Evolutionary conservation across 2,797 vertebrate genomes (phyloP).

Genomic region (Sebastes kiyomatsui): DNA sequence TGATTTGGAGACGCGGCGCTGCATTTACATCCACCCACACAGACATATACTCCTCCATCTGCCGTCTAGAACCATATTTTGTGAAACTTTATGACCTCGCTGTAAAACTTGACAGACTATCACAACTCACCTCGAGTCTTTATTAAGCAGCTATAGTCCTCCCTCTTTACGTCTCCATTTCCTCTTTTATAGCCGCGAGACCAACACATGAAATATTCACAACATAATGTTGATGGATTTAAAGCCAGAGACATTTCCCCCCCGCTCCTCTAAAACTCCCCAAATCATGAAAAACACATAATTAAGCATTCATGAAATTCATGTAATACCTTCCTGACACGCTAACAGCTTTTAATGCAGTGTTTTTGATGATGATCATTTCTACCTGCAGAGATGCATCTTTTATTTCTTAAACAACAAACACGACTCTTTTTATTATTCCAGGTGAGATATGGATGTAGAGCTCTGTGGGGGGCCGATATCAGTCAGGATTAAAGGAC

Average conservation of each 20-base stretch:
- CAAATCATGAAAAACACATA: not conserved
- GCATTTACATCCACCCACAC: not conserved
- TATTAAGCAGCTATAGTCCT: not conserved
- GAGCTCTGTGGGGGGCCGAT: too few relatives aligned
- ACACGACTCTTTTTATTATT: too few relatives aligned
- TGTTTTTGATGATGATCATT: not conserved
- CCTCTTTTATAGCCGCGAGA: not conserved
- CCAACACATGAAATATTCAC: not conserved
- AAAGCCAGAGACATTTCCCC: not conserved
- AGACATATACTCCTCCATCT: conserved; percentile 19
- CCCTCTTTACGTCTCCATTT: not conserved
- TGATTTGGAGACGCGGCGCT: too few relatives aligned
- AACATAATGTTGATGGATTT: not conserved
- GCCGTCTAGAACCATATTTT: conserved; percentile 23
- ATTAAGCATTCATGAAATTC: not conserved
- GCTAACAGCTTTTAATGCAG: not conserved
- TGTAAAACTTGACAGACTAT: conserved; percentile 14
- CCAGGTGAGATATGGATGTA: too few relatives aligned
- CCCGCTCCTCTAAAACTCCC: not conserved
- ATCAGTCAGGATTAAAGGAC: too few relatives aligned
- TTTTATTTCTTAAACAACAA: not conserved
- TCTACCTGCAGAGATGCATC: not conserved
- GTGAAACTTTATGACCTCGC: conserved; percentile 37
- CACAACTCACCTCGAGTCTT: not conserved
- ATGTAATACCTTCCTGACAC: not conserved